These are phyloP conservation scores for Platanista minor DNA, from an alignment of 2,113 vertebrate species.

Conservation along the genomic window DNA sequence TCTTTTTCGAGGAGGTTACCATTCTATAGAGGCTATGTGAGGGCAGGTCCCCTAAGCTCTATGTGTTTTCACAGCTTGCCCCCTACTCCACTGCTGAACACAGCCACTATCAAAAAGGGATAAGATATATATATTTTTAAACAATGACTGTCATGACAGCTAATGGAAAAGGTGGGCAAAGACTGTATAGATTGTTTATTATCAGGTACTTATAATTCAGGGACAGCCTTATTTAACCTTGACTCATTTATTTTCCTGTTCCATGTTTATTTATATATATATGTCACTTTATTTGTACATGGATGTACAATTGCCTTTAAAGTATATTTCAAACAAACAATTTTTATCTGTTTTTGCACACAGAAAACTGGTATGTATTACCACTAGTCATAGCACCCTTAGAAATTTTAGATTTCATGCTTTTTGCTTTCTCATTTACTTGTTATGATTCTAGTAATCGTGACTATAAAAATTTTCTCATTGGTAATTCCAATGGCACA, in stretches of 20 bases:
- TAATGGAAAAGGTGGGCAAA: neutral
- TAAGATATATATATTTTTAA: neutral
- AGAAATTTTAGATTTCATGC: neutral
- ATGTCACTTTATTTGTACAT: neutral
- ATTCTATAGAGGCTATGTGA: neutral
- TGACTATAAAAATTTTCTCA: neutral
- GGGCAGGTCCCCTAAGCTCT: neutral
- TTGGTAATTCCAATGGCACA: neutral
- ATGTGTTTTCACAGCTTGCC: neutral
- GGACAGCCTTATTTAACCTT: neutral
- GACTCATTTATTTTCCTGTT: slow-evolving; percentile 18
- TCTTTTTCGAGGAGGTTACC: neutral
- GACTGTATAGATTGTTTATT: neutral
- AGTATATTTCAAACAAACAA: neutral
- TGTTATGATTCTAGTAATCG: neutral
- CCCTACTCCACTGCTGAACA: neutral
- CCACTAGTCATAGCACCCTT: neutral
- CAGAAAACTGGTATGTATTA: neutral
- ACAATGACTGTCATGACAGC: neutral
- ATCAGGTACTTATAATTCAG: neutral
- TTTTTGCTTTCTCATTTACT: neutral
- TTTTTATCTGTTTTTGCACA: neutral
- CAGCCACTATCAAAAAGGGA: neutral
- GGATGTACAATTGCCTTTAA: neutral
- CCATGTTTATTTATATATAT: neutral